Evolutionary conservation across 2,797 vertebrate species (phyloP).

Genomic region (Melanotaenia boesemani): DNA sequence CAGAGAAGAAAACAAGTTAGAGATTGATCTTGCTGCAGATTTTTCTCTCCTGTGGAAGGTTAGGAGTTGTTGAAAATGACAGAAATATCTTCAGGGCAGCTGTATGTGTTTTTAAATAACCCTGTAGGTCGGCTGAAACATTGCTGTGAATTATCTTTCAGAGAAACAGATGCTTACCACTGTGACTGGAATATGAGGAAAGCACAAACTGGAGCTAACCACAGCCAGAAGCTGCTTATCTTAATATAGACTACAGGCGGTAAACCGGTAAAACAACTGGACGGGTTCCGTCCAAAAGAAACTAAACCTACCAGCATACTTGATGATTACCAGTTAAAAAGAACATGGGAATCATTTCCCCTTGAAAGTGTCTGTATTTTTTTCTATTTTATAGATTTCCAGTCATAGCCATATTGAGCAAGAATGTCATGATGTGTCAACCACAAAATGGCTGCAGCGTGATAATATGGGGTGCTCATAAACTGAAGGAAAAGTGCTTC

Average conservation of each 20-base stretch:
- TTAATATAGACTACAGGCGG: neutral
- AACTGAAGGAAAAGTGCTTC: neutral
- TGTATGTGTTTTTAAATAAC: neutral
- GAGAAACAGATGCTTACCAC: neutral
- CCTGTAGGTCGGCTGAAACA: neutral
- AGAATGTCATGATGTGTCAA: neutral
- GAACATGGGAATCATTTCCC: no score
- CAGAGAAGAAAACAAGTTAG: neutral
- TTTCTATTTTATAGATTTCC: no score
- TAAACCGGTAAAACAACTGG: neutral
- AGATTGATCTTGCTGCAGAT: neutral
- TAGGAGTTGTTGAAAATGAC: neutral
- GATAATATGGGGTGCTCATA: no score
- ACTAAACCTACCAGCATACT: neutral
- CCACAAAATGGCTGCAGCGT: neutral
- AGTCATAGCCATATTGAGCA: no score
- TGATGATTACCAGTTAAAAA: neutral
- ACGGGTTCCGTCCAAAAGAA: neutral
- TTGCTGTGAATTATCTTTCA: neutral
- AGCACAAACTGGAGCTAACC: no score
- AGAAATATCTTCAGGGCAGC: neutral
- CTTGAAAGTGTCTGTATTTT: no score
- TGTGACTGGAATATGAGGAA: constrained; percentile 1
- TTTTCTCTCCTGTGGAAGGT: neutral
- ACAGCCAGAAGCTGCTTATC: no score